phyloP scores from a whole-genome alignment of 1,140 invertebrate species.

The Andricus grossulariae region DNA sequence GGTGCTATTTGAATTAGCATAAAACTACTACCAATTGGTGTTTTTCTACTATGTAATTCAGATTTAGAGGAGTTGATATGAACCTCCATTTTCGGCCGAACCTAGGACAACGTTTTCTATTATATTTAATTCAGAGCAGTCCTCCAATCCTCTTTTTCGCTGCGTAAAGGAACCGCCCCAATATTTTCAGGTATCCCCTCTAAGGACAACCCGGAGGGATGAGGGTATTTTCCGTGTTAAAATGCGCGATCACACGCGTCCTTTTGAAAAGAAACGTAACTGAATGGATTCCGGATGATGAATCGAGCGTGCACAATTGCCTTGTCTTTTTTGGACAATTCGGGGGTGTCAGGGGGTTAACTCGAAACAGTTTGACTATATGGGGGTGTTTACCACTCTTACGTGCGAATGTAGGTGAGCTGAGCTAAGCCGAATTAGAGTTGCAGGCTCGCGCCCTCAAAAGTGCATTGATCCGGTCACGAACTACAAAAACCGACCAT shows the following conservation, averaged over 20 bases:
- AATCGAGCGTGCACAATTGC: constrained; percentile 48
- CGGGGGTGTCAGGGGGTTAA: constrained; percentile 4
- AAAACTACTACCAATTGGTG: too few species aligned
- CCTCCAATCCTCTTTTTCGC: constrained; percentile 20
- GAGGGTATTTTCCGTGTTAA: constrained; percentile 42
- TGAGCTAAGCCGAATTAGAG: constrained; percentile 65
- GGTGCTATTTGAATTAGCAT: too few species aligned
- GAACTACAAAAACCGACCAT: constrained; percentile 51
- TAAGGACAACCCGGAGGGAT: background rate
- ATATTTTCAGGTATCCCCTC: constrained; percentile 18
- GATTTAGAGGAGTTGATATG: too few species aligned
- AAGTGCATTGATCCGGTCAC: constrained; percentile 69
- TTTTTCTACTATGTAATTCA: too few species aligned
- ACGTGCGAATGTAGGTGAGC: constrained; percentile 62
- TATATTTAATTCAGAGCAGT: background rate
- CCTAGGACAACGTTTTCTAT: constrained; percentile 17
- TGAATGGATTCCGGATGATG: constrained; percentile 59
- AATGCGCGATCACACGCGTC: constrained; percentile 56
- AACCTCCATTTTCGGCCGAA: background rate
- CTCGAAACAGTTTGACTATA: constrained; percentile 32
- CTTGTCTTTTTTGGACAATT: constrained; percentile 44
- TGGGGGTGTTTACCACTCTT: constrained; percentile 48
- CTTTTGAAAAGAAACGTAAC: constrained; percentile 33
- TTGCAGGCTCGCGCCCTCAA: constrained; percentile 66
- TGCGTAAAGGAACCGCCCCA: constrained; percentile 2